phyloP scores from a whole-genome alignment of 2,113 vertebrate species.

The Nanorana parkeri region DNA sequence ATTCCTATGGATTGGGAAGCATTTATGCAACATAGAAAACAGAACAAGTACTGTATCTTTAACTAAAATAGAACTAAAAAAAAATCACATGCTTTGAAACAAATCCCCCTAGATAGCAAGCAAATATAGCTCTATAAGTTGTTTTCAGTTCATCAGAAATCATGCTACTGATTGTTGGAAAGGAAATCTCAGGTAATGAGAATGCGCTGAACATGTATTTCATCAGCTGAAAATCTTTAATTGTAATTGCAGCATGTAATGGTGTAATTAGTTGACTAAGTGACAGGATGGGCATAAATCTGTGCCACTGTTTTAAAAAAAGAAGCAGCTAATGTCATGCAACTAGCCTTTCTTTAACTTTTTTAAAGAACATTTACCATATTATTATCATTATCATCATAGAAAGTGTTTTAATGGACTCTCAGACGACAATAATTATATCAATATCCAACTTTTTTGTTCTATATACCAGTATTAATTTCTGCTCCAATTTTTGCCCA shows the following conservation, averaged over 20 bases:
- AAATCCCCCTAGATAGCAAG: slow-evolving; percentile 52
- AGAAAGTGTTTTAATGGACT: too few relatives aligned
- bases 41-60: slow-evolving; percentile 11
- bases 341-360: slow-evolving; percentile 61
- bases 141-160: slow-evolving; percentile 73
- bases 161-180: slow-evolving; percentile 67
- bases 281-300: slow-evolving; percentile 70
- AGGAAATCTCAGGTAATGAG: slow-evolving; percentile 74
- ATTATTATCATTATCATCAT: not conserved
- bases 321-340: slow-evolving; percentile 45
- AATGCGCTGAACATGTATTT: slow-evolving; percentile 69
- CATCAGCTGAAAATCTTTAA: slow-evolving; percentile 77
- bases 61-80: not conserved
- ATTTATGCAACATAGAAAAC: not conserved
- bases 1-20: not conserved
- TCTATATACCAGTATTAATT: too few relatives aligned
- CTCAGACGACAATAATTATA: too few relatives aligned
- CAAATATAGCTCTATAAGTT: slow-evolving; percentile 66
- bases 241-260: slow-evolving; percentile 78
- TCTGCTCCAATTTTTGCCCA: too few relatives aligned
- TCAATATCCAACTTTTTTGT: too few relatives aligned
- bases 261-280: slow-evolving; percentile 75
- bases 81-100: slow-evolving; percentile 22
- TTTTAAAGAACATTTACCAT: not conserved
- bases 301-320: slow-evolving; percentile 61